A percentile compares a stretch with the other conserved stretches of the same genome.
phyloP scores from a whole-genome alignment of 2,113 vertebrate genomes.

The Neodontobutis hainanensis region DNA sequence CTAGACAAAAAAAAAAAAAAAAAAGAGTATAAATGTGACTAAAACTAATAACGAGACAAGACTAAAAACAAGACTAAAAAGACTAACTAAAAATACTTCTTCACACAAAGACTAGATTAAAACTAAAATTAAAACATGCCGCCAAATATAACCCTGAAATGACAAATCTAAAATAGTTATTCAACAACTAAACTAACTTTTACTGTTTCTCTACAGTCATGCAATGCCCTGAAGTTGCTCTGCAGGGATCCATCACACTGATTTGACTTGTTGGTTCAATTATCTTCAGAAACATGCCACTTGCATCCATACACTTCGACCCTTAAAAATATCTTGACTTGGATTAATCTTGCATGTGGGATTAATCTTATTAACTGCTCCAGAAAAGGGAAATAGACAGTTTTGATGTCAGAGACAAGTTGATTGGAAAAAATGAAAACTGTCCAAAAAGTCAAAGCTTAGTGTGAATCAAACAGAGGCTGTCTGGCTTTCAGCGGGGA shows the following conservation, averaged over 20 bases:
- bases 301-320: conserved; percentile 1
- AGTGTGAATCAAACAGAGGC: not conserved
- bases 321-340: conserved; percentile 15
- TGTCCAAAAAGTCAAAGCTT: conserved; percentile 20
- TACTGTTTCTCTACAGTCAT: not conserved
- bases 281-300: conserved; percentile 21
- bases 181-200: not conserved
- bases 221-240: conserved; percentile 22
- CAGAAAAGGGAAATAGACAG: not conserved
- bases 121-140: too few species aligned
- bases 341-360: conserved; percentile 4
- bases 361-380: conserved; percentile 24
- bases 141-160: too few species aligned
- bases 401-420: conserved; percentile 1
- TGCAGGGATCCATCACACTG: conserved; percentile 27
- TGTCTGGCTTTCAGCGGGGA: conserved; percentile 9
- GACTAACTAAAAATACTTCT: too few species aligned
- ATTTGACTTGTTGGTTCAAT: conserved; percentile 18
- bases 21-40: too few species aligned
- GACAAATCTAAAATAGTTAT: not conserved
- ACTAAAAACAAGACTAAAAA: too few species aligned
- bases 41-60: too few species aligned
- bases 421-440: conserved; percentile 1
- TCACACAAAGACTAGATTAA: too few species aligned
- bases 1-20: too few species aligned